Percentiles rank a stretch among this genome's conserved stretches.
Evolutionary conservation across 1,140 invertebrate species (phyloP).

Genomic region (Drosophila tropicalis): DNA sequence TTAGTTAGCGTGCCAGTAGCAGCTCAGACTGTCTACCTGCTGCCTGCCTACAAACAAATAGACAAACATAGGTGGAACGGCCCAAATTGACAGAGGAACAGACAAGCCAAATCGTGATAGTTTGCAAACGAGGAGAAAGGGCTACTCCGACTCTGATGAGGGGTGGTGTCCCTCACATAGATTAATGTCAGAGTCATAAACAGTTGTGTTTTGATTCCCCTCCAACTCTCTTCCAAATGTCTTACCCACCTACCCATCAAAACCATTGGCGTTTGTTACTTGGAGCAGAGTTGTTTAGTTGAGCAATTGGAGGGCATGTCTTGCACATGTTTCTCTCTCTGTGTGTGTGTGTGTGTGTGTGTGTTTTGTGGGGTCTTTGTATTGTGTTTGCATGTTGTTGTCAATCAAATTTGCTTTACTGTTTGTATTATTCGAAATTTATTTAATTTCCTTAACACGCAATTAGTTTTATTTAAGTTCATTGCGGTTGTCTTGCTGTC

Average conservation of each 20-base stretch:
- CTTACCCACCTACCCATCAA: not conserved
- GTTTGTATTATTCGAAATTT: constrained; percentile 80
- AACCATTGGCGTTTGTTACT: constrained; percentile 22
- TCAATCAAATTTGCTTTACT: constrained; percentile 80
- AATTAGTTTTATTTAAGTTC: constrained; percentile 82
- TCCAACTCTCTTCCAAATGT: not conserved
- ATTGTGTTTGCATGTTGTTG: constrained; percentile 70
- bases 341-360: constrained; percentile 12
- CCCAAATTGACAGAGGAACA: constrained; percentile 59
- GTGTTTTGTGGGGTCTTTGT: constrained; percentile 23
- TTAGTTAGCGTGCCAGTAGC: constrained; percentile 55
- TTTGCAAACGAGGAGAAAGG: not conserved
- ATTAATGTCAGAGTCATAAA: constrained; percentile 73
- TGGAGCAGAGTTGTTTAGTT: constrained; percentile 65
- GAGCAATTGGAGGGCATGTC: constrained; percentile 56
- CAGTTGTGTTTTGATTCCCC: constrained; percentile 49
- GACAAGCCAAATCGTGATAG: constrained; percentile 29
- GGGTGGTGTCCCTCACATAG: constrained; percentile 47
- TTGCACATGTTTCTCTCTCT: not conserved
- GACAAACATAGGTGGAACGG: constrained; percentile 25
- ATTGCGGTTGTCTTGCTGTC: constrained; percentile 72
- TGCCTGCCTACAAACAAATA: constrained; percentile 50
- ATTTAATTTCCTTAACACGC: constrained; percentile 81
- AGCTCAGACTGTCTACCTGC: not conserved
- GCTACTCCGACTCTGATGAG: not conserved